Base-by-base conservation (phyloP, 2,888 invertebrate genomes). In the Agrotis puta region DNA sequence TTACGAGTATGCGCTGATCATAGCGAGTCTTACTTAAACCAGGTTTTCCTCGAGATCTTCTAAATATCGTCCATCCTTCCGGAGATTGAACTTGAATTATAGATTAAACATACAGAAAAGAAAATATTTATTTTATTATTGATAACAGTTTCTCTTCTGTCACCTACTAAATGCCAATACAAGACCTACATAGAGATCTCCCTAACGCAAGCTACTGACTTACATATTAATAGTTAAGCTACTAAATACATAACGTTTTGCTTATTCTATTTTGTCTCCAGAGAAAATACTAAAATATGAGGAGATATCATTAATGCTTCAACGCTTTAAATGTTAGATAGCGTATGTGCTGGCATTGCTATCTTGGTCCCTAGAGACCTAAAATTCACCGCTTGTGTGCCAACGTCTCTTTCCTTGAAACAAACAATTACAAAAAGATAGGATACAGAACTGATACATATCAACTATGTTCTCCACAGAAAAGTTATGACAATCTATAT, bases 301-400 rank as follows among this genome's bases (percentile, higher is more conserved):
- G 24, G 20, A 63, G 63, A 58, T 67, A 20, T 59, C 53, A 53
- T 53, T 53, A 48, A 57, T 58, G 47, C 11, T 62, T 54, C 43
- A 56, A 53, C 51, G 56, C 43, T 64, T 59, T 53, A 51, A 51
- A 64, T 69, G 3, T 69, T 45, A 59, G 53, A 50, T 27, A 39
- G 14, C n/a, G 22, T 43, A 65, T 54, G 14, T 69, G 45, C 18
- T 64, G n/a, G 45, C 56, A 57, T 22, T 48, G 22, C 27, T 74
- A 50, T 74, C 47, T 51, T 24, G n/a, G 20, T 66, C 66, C 77
- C 63, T 43, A 39, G 39, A 54, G 63, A 22, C 2, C 13, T 20
- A 16, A 64, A 70, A 51, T 22, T 27, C 54, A 22, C 16, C 24
- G 50, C 58, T 45, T 43, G 22, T 58, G 39, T 59, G 47, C 16